These are phyloP conservation scores for Gadus chalcogrammus DNA, from an alignment of 2,113 vertebrate species.

Conservation along the genomic window DNA sequence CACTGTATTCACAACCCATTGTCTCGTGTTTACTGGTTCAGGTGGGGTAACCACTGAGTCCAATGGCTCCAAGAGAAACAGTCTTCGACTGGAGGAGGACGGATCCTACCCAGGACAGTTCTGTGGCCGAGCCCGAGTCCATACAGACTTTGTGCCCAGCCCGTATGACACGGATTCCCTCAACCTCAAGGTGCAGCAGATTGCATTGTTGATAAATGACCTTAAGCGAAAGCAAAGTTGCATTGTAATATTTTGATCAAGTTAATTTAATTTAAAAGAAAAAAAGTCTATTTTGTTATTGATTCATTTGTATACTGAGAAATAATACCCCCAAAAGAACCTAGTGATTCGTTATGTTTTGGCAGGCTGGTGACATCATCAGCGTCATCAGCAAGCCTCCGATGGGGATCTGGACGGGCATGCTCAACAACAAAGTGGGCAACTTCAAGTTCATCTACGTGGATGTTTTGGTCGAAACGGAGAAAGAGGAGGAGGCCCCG, in stretches of 20 bases:
- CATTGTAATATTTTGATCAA: too few relatives aligned
- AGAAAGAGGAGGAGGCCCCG: conserved; percentile 73
- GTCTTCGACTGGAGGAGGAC: conserved; percentile 84
- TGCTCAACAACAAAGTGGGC: conserved; percentile 92
- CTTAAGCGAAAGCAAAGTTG: too few relatives aligned
- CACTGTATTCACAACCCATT: background rate
- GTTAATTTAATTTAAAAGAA: too few relatives aligned
- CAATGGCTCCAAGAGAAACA: conserved; percentile 82
- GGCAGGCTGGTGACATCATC: conserved; percentile 89
- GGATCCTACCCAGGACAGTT: conserved; percentile 83
- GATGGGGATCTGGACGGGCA: conserved; percentile 97
- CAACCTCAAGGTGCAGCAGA: conserved; percentile 85
- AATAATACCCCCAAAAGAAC: too few relatives aligned
- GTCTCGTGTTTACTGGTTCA: conserved; percentile 53
- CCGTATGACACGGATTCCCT: conserved; percentile 95
- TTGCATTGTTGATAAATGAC: too few relatives aligned
- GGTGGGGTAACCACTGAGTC: conserved; percentile 89
- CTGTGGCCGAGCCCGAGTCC: conserved; percentile 88
- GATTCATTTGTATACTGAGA: too few relatives aligned
- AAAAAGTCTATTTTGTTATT: too few relatives aligned
- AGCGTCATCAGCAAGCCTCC: conserved; percentile 93
- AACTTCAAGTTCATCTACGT: conserved; percentile 99
- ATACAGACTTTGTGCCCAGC: conserved; percentile 93
- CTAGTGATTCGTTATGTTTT: too few relatives aligned
- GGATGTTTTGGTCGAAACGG: conserved; percentile 72